These are phyloP conservation scores for Lithobius niger DNA, from an alignment of 1,140 invertebrate genomes.

Conservation along the genomic window DNA sequence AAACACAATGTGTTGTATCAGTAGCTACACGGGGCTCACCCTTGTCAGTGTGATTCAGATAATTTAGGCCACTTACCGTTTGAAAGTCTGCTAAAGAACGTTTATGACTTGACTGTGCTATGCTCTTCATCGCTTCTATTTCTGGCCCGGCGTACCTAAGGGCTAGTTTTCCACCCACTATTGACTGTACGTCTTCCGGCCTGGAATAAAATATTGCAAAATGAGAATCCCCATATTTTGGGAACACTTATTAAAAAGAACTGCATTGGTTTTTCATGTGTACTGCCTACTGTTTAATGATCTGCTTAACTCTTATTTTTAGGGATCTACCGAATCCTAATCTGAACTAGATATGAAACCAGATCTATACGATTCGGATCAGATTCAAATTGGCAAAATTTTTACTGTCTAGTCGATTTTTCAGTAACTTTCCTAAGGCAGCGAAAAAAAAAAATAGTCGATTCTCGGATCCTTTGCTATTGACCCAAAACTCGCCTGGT, in stretches of 20 bases:
- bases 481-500: too few species aligned
- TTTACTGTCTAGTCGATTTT: too few species aligned
- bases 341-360: not conserved
- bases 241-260: not conserved
- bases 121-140: constrained; percentile 94
- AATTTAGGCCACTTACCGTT: constrained; percentile 26
- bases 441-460: too few species aligned
- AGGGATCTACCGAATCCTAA: too few species aligned
- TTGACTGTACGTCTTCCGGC: constrained; percentile 89
- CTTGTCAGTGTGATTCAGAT: not conserved
- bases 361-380: too few species aligned
- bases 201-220: constrained; percentile 20
- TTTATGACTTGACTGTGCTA: constrained; percentile 90
- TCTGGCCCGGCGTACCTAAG: constrained; percentile 90
- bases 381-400: too few species aligned
- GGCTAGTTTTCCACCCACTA: constrained; percentile 91
- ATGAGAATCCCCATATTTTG: not conserved
- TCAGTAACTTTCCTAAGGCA: not conserved
- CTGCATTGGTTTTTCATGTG: not conserved
- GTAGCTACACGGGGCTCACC: not conserved
- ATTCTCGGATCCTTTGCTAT: not conserved
- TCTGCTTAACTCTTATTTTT: not conserved
- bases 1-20: constrained; percentile 11
- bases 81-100: constrained; percentile 94
- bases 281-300: not conserved